phyloP scores from a whole-genome alignment of 2,113 vertebrate species.

The Okapia johnstoni region DNA sequence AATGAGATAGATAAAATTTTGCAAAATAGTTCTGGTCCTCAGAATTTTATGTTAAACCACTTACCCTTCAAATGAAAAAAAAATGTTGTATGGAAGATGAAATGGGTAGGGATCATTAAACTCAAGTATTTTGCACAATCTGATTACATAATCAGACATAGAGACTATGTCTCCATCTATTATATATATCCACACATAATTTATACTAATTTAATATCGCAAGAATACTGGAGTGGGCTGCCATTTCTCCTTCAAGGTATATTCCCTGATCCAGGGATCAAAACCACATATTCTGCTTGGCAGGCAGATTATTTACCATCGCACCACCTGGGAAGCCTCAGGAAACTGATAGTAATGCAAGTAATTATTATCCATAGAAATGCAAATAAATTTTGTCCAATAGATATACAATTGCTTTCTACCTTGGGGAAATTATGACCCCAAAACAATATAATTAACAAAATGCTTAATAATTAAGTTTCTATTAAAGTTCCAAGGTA shows the following conservation, averaged over 20 bases:
- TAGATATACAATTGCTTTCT: background rate
- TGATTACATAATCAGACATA: background rate
- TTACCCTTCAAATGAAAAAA: background rate
- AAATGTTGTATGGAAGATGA: fast-evolving
- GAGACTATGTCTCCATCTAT: background rate
- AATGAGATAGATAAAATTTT: background rate
- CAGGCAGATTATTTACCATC: background rate
- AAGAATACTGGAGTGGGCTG: background rate
- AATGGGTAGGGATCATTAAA: background rate
- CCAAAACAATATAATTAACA: background rate
- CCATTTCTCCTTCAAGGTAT: background rate
- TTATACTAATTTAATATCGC: background rate
- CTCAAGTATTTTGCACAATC: background rate
- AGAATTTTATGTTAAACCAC: background rate
- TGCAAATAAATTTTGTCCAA: background rate
- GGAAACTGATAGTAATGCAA: background rate
- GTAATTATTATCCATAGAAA: background rate
- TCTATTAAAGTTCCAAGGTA: background rate
- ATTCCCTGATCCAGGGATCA: background rate
- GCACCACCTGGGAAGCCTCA: background rate
- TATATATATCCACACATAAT: background rate
- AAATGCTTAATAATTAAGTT: background rate
- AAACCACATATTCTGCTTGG: background rate
- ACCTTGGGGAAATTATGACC: background rate
- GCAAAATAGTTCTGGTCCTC: background rate